phyloP scores from a whole-genome alignment of 2,797 vertebrate genomes.

The Gymnoscopelus braueri region DNA sequence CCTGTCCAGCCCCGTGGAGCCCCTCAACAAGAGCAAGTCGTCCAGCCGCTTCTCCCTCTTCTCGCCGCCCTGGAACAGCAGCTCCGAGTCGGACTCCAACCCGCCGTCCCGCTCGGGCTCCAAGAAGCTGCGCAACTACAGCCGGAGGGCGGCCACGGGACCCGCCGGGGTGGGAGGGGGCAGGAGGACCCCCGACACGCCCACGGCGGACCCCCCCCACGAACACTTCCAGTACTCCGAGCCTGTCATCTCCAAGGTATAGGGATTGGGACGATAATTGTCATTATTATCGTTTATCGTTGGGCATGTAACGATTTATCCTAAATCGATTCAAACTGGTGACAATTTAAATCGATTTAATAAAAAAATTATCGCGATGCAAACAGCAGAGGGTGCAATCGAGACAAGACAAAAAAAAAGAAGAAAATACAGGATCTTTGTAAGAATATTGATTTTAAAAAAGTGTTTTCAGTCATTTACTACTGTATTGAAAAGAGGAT shows the following conservation, averaged over 20 bases:
- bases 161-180: constrained; percentile 56
- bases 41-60: constrained; percentile 83
- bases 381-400: no score
- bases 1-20: constrained; percentile 74
- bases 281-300: no score
- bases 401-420: no score
- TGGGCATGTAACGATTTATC: no score
- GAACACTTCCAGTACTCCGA: constrained; percentile 81
- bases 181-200: constrained; percentile 61
- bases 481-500: no score
- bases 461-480: no score
- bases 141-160: constrained; percentile 62
- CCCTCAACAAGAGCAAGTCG: constrained; percentile 78
- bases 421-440: no score
- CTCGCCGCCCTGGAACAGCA: constrained; percentile 78
- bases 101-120: constrained; percentile 74
- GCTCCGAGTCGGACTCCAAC: constrained; percentile 81
- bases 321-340: no score
- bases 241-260: constrained; percentile 72
- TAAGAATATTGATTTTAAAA: no score
- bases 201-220: constrained; percentile 16
- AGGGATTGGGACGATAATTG: no score
- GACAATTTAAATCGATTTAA: no score
- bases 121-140: constrained; percentile 79
- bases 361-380: no score